phyloP scores from a whole-genome alignment of 2,888 invertebrate genomes.

The Polia nebulosa region DNA sequence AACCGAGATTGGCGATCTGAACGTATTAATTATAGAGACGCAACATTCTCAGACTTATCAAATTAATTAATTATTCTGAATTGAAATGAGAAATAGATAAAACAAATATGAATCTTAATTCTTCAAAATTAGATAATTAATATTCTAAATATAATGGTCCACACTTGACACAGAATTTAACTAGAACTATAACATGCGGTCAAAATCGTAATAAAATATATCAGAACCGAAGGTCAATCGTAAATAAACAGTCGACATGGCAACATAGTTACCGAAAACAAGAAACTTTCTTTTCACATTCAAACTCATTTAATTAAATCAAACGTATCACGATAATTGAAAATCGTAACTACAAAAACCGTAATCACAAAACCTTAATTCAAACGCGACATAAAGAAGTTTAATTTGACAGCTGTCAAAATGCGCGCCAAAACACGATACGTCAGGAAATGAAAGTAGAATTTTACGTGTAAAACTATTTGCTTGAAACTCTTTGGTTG shows the following conservation, averaged over 20 bases:
- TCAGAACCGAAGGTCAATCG: conserved; percentile 10
- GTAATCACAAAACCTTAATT: conserved; percentile 9
- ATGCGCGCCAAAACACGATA: conserved; percentile 62
- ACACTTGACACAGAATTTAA: conserved; percentile 12
- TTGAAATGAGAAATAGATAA: not conserved
- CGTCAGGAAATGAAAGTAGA: conserved; percentile 74
- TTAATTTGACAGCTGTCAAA: conserved; percentile 73
- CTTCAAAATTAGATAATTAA: not conserved
- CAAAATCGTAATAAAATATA: conserved; percentile 4
- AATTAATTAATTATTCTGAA: not conserved
- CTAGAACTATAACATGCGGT: not conserved
- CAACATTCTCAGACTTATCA: not conserved
- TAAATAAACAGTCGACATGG: conserved; percentile 9
- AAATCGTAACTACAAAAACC: conserved; percentile 8
- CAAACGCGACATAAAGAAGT: conserved; percentile 38
- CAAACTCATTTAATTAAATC: conserved; percentile 21
- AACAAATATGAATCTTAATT: not conserved
- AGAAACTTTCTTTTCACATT: conserved; percentile 30
- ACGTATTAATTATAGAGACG: not conserved
- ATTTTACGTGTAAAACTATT: conserved; percentile 69
- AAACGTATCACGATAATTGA: conserved; percentile 20
- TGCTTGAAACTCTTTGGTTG: conserved; percentile 62
- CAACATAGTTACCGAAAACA: conserved; percentile 15
- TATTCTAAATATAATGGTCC: conserved; percentile 17
- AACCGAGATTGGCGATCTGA: not conserved